Percentiles rank a stretch among this genome's conserved stretches.
Evolutionary conservation across 2,113 vertebrate species (phyloP).

Genomic region (Varanus komodoensis): DNA sequence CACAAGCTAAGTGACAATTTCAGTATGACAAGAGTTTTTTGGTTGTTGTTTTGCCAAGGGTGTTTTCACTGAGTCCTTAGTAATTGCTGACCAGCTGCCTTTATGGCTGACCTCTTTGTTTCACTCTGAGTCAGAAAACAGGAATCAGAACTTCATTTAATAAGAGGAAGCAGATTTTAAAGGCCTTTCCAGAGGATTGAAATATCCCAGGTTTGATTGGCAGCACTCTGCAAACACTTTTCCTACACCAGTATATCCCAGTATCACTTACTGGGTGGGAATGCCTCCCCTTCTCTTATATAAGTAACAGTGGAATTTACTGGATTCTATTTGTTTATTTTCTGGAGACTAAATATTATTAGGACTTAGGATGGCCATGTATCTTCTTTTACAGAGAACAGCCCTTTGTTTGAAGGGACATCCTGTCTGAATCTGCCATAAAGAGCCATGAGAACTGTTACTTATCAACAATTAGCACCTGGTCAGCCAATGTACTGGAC

Average conservation of each 20-base stretch:
- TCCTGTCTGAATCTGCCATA: too few relatives aligned
- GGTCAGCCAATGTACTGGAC: too few relatives aligned
- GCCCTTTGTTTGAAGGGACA: too few relatives aligned
- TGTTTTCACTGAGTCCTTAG: neutral
- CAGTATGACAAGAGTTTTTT: neutral
- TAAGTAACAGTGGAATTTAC: neutral
- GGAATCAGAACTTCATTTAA: neutral
- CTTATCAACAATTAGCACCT: too few relatives aligned
- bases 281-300: neutral
- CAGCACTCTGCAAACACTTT: neutral
- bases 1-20: neutral
- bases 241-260: neutral
- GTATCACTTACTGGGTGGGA: neutral
- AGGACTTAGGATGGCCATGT: too few relatives aligned
- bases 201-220: neutral
- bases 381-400: too few relatives aligned
- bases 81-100: neutral
- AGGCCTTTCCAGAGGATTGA: neutral
- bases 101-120: neutral
- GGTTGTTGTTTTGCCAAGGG: neutral
- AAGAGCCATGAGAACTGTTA: too few relatives aligned
- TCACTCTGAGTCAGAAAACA: neutral
- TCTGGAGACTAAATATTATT: too few relatives aligned
- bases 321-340: too few relatives aligned
- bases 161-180: neutral